Percentiles rank a stretch among this genome's conserved stretches.
Conservation (phyloP, 2,797 vertebrate species). For the Poeciliopsis paucimaculata region DNA sequence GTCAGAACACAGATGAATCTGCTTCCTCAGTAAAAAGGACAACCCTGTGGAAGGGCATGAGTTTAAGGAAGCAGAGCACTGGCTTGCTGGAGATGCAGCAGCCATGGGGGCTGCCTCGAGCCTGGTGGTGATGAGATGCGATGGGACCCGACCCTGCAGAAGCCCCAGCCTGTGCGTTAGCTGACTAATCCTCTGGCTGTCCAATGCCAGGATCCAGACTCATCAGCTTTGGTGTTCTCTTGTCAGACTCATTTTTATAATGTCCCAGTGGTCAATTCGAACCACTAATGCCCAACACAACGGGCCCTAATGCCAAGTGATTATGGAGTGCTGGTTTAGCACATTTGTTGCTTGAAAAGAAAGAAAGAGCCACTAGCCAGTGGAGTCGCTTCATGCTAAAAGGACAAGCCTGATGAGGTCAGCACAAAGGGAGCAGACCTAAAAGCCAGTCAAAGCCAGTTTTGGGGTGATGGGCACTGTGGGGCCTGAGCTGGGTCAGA, state of each 20-base stretch:
- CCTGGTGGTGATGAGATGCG: conserved; percentile 74
- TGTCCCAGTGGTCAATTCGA: conserved; percentile 80
- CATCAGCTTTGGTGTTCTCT: conserved; percentile 84
- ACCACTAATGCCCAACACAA: conserved; percentile 86
- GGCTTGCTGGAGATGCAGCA: conserved; percentile 52
- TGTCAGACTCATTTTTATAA: conserved; percentile 84
- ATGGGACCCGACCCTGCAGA: conserved; percentile 73
- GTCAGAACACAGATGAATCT: conserved; percentile 28
- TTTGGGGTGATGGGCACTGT: conserved; percentile 54
- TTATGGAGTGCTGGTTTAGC: conserved; percentile 85
- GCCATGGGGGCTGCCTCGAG: conserved; percentile 67
- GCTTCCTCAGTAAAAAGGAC: conserved; percentile 42
- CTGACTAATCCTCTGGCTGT: conserved; percentile 79
- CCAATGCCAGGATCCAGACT: conserved; percentile 82
- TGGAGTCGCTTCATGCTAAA: conserved; percentile 77
- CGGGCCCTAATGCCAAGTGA: conserved; percentile 83
- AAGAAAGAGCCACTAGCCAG: conserved; percentile 77
- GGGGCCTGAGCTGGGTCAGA: conserved; percentile 62
- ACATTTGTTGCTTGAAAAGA: conserved; percentile 81
- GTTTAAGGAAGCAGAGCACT: conserved; percentile 36
- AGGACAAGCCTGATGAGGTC: conserved; percentile 84
- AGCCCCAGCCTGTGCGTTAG: conserved; percentile 73
- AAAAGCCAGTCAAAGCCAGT: conserved; percentile 78
- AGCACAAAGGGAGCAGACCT: conserved; percentile 81
- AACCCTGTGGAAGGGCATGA: conserved; percentile 16